Conservation (phyloP, 2,797 vertebrate genomes). For the Danio tinwini region DNA sequence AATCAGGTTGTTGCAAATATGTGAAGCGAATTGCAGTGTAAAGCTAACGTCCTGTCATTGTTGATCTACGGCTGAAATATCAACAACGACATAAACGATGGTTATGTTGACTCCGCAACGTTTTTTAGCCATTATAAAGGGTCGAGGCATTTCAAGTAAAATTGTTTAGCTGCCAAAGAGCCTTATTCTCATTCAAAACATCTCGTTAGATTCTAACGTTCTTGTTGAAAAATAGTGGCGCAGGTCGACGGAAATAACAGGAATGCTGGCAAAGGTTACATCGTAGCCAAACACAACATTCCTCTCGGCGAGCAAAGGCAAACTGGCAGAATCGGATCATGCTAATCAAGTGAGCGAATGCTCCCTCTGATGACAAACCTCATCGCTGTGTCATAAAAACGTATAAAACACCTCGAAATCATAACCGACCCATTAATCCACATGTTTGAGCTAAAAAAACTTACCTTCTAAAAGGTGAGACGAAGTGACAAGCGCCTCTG, state of each 20-base stretch:
- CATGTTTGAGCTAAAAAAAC: conserved; percentile 38
- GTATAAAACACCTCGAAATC: not conserved
- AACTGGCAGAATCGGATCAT: conserved; percentile 48
- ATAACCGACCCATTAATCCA: not conserved
- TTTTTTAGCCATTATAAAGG: not conserved
- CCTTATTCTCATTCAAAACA: not conserved
- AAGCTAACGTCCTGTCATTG: not conserved
- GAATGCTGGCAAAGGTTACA: conserved; percentile 24
- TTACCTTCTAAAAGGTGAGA: conserved; percentile 61
- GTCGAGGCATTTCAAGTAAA: not conserved
- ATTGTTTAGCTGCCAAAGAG: not conserved
- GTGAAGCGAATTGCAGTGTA: not conserved
- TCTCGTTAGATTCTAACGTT: not conserved
- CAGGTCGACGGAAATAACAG: not conserved
- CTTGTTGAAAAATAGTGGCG: not conserved
- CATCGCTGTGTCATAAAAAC: not conserved
- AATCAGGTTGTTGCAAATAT: not conserved
- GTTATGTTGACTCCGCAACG: not conserved
- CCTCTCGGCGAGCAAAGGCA: conserved; percentile 53
- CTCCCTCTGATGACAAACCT: conserved; percentile 29
- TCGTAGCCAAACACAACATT: conserved; percentile 65
- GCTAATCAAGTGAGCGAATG: conserved; percentile 53
- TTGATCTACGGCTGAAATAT: not conserved
- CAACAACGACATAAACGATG: not conserved
- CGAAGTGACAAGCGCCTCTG: conserved; percentile 58